Base-by-base conservation (phyloP, 2,113 vertebrate genomes). In the Sebastes schlegelii region DNA sequence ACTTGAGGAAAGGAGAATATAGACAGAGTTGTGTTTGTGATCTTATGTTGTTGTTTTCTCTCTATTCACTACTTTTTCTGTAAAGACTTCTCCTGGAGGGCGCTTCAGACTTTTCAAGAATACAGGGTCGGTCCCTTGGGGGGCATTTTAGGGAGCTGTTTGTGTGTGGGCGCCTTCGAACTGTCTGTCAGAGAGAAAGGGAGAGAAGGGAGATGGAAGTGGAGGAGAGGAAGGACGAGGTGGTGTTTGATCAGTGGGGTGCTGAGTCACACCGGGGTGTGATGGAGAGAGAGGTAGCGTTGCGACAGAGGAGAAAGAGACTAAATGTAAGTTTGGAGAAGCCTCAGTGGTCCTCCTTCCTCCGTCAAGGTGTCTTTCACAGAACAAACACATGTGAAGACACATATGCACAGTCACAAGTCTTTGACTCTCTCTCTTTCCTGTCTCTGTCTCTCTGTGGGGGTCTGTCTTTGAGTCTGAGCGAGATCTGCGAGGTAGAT, bases 181-280 rank as follows among this genome's bases (percentile, higher is more conserved):
- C 83, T 84, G 91, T 88, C 82, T 89, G 40, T 75, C 86, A 84
- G 76, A 74, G 63, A 84, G 80, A 69, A 68, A 57, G 40, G 43
- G 34, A 52, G 43, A 46, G 55, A 63, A 49, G 10, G 42, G 62
- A 74, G 79, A 74, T 61, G 54, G 64, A 80, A 79, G 86, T 54
- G 62, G 64, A 76, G 79, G 62, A 83, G 67, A 85, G 79, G 67
- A 78, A 68, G 79, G 62, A 77, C 72, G 4, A 72, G 86, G 82
- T n/a, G 3, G 52, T 82, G 88, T 93, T 89, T 91, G 88, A 92
- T 92, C 86, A 90, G 75, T 57, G 52, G 81, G 77, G 19, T 84
- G 84, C 80, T 91, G 86, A 93, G 85, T 88, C 90, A 92, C 80
- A 80, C 67, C 14, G 80, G 78, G 89, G 77, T 65, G 75, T 63